A percentile compares a stretch with the other conserved stretches of the same genome.
Evolutionary conservation across 2,888 invertebrate species (phyloP).

Genomic region (Spicauda simplicius): DNA sequence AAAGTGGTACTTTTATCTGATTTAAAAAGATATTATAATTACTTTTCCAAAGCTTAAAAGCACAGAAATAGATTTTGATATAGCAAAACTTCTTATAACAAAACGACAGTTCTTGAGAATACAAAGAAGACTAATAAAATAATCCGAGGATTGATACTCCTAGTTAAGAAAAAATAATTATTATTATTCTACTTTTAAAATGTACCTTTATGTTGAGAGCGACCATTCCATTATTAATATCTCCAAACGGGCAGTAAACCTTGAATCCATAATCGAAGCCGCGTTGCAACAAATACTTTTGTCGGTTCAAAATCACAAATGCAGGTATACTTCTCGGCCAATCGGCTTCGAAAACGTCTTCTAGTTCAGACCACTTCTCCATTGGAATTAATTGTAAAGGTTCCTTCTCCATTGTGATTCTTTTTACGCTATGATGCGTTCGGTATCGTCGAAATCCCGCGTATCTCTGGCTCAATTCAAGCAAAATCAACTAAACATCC

Average conservation of each 20-base stretch:
- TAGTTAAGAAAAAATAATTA: no score
- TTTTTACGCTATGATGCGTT: background rate
- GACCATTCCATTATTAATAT: conserved; percentile 63
- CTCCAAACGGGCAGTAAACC: conserved; percentile 69
- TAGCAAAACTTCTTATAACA: no score
- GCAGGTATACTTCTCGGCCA: conserved; percentile 61
- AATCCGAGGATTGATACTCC: no score
- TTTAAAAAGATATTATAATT: no score
- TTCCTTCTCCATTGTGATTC: conserved; percentile 37
- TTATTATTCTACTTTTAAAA: background rate
- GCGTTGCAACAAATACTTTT: conserved; percentile 55
- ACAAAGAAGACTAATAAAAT: no score
- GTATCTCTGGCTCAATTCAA: background rate
- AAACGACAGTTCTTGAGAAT: no score
- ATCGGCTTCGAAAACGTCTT: conserved; percentile 47
- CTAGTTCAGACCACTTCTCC: conserved; percentile 53
- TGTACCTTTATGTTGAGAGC: conserved; percentile 58
- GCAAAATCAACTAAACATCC: background rate
- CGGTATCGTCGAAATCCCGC: background rate
- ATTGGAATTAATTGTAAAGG: conserved; percentile 47
- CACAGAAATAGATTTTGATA: no score
- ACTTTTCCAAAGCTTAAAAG: no score
- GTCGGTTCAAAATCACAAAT: conserved; percentile 62
- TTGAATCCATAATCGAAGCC: conserved; percentile 55
- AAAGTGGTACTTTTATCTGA: no score